These are phyloP conservation scores for Tetropium fuscum DNA, from an alignment of 2,888 invertebrate species.

Conservation along the genomic window DNA sequence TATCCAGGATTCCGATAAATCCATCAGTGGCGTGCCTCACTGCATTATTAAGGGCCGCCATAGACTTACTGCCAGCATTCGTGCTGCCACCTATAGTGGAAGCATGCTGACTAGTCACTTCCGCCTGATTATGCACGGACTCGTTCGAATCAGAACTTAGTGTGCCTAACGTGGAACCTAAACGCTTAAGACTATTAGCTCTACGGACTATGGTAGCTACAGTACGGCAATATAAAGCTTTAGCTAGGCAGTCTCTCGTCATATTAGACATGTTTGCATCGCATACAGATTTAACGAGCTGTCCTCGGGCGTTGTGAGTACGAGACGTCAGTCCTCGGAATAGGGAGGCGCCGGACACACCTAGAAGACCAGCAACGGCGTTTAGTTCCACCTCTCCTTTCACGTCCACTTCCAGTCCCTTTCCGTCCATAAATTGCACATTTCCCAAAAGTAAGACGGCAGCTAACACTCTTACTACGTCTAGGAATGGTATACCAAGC, in stretches of 20 bases:
- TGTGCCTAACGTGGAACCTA: constrained; percentile 85
- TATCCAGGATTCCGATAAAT: constrained; percentile 94
- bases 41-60: constrained; percentile 93
- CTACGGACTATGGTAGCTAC: constrained; percentile 94
- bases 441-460: constrained; percentile 93
- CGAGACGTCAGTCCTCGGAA: constrained; percentile 87
- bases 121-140: constrained; percentile 89
- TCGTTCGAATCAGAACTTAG: constrained; percentile 93
- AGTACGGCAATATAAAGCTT: constrained; percentile 93
- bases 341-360: constrained; percentile 80
- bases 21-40: constrained; percentile 94
- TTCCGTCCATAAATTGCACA: constrained; percentile 87
- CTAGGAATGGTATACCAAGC: constrained; percentile 93
- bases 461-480: constrained; percentile 91
- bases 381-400: constrained; percentile 87
- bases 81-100: constrained; percentile 78
- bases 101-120: constrained; percentile 87
- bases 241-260: constrained; percentile 90
- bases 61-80: constrained; percentile 87
- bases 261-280: constrained; percentile 89
- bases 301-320: constrained; percentile 82
- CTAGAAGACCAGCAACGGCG: constrained; percentile 86
- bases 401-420: constrained; percentile 81
- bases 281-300: constrained; percentile 84
- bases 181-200: constrained; percentile 90